A percentile compares a stretch with the other conserved stretches of the same genome.
phyloP scores from a whole-genome alignment of 1,140 invertebrate species.

The Danaus plexippus region DNA sequence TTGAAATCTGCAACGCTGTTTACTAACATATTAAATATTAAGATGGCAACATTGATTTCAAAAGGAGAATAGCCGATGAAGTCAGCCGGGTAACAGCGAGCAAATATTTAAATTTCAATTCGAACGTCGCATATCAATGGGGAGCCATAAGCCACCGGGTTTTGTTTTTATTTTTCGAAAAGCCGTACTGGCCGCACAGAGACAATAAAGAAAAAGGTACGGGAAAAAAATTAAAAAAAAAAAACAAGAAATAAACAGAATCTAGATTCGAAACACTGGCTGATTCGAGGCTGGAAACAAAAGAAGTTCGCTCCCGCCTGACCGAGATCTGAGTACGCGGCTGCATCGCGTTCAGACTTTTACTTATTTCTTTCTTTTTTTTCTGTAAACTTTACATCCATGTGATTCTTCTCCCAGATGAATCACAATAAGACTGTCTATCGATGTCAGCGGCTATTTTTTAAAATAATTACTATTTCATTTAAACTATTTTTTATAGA shows the following conservation, averaged over 20 bases:
- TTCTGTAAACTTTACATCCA: slow-evolving; percentile 44
- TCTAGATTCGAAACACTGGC: slow-evolving; percentile 70
- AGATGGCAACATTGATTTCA: slow-evolving; percentile 58
- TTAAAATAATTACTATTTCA: slow-evolving; percentile 38
- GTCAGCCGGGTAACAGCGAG: slow-evolving; percentile 48
- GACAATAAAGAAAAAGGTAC: slow-evolving; percentile 69
- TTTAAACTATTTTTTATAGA: no score
- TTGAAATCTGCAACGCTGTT: slow-evolving; percentile 17
- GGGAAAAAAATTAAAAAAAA: slow-evolving; percentile 34
- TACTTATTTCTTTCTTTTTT: slow-evolving; percentile 36
- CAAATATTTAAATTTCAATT: slow-evolving; percentile 72
- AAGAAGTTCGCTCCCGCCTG: slow-evolving; percentile 65
- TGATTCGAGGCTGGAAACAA: slow-evolving; percentile 67
- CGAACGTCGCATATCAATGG: slow-evolving; percentile 70
- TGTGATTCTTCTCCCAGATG: slow-evolving; percentile 64
- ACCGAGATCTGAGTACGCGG: slow-evolving; percentile 69
- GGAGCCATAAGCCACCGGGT: slow-evolving; percentile 67
- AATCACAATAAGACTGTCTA: slow-evolving; percentile 64
- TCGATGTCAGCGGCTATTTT: slow-evolving; percentile 59
- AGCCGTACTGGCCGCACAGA: slow-evolving; percentile 49
- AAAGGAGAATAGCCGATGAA: slow-evolving; percentile 61
- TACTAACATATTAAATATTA: slow-evolving; percentile 59
- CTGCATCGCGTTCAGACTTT: slow-evolving; percentile 49
- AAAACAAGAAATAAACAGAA: slow-evolving; percentile 61
- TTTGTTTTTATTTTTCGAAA: slow-evolving; percentile 51